A percentile compares a stretch with the other conserved stretches of the same genome.
These are phyloP conservation scores for Parus major DNA, from an alignment of 2,113 vertebrate genomes.

Conservation along the genomic window DNA sequence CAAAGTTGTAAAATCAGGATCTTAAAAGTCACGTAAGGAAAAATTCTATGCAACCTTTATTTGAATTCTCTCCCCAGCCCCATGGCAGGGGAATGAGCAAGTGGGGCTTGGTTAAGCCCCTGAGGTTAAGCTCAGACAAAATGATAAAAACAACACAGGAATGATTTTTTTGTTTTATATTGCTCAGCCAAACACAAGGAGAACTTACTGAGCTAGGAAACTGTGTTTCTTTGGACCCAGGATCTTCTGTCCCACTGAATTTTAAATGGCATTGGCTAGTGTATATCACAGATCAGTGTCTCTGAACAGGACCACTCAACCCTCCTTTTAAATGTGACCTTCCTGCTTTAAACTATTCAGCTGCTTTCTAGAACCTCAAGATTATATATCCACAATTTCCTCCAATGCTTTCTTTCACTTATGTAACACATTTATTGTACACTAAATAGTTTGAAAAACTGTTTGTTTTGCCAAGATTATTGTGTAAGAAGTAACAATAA, in stretches of 20 bases:
- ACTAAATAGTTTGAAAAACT: neutral
- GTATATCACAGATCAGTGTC: neutral
- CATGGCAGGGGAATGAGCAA: neutral
- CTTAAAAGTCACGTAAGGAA: neutral
- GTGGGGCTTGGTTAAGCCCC: neutral
- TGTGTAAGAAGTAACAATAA: neutral
- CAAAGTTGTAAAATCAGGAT: neutral
- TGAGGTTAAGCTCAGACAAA: neutral
- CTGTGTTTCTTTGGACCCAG: neutral
- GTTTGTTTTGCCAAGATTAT: neutral
- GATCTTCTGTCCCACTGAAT: neutral
- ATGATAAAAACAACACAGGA: neutral
- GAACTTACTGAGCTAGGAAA: neutral
- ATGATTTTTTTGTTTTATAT: neutral
- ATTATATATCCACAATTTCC: neutral
- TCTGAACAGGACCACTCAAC: neutral
- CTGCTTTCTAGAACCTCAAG: neutral
- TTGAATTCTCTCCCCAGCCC: neutral
- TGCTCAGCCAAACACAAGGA: neutral
- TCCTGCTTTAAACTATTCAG: neutral
- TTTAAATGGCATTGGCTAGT: neutral
- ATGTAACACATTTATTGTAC: neutral
- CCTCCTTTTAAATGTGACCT: neutral
- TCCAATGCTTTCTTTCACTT: neutral
- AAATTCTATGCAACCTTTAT: neutral